These are phyloP conservation scores for Calonectris borealis DNA, from an alignment of 2,113 vertebrate genomes.

Conservation along the genomic window DNA sequence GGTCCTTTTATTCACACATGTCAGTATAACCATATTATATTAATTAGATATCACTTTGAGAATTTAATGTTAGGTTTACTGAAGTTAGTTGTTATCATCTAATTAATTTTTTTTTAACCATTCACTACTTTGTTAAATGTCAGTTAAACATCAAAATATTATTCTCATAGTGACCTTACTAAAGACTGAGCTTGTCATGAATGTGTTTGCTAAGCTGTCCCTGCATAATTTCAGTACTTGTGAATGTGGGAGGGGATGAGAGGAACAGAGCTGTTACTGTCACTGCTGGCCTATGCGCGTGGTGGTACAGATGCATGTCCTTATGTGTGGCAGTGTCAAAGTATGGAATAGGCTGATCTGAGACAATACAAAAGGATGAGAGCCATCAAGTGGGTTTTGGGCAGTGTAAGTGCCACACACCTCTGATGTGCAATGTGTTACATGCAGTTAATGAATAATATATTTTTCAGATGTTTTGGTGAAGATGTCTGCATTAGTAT, in stretches of 20 bases:
- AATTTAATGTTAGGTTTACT: conserved; percentile 3
- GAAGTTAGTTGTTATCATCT: conserved; percentile 7
- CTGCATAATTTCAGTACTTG: background rate
- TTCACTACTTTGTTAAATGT: conserved; percentile 30
- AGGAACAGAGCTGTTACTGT: background rate
- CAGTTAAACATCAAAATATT: conserved; percentile 46
- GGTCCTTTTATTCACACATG: background rate
- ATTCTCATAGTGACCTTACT: background rate
- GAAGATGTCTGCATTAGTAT: conserved; percentile 95
- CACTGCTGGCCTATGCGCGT: background rate
- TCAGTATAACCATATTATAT: background rate
- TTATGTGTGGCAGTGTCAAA: background rate
- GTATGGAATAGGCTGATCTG: background rate
- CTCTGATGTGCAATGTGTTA: background rate
- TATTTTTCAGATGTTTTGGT: conserved; percentile 90
- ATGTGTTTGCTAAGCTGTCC: background rate
- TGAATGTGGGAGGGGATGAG: background rate
- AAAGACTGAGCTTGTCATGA: background rate
- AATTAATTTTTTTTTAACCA: background rate
- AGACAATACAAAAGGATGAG: background rate
- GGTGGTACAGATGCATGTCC: background rate
- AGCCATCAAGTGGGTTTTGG: background rate
- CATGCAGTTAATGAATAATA: conserved; percentile 29
- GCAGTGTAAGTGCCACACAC: background rate
- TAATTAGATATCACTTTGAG: conserved; percentile 7